phyloP scores from a whole-genome alignment of 2,113 vertebrate genomes.

The Rynchops niger region DNA sequence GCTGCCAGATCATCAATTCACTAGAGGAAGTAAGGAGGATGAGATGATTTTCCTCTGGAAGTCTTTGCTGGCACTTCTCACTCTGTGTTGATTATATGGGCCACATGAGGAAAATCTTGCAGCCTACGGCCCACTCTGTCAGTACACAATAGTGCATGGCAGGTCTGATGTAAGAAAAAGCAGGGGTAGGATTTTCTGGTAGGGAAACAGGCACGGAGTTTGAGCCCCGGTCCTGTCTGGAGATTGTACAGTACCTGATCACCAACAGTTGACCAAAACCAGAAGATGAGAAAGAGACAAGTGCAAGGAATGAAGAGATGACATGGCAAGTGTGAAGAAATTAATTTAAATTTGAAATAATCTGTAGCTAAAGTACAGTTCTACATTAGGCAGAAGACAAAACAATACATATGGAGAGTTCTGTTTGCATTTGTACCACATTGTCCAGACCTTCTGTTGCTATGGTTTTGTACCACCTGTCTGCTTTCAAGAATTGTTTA shows the following conservation, averaged over 20 bases:
- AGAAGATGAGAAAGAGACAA: not conserved
- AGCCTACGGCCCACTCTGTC: not conserved
- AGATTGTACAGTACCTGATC: not conserved
- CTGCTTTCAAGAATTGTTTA: slow-evolving; percentile 61
- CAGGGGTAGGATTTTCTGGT: not conserved
- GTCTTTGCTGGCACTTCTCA: not conserved
- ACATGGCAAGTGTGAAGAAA: not conserved
- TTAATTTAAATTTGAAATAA: slow-evolving; percentile 18
- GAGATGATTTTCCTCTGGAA: slow-evolving; percentile 14
- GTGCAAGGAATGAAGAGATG: not conserved
- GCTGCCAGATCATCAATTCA: slow-evolving; percentile 15
- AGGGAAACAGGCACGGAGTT: not conserved
- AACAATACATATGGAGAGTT: slow-evolving; percentile 50
- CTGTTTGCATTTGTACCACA: slow-evolving; percentile 25
- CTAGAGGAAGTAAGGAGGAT: not conserved
- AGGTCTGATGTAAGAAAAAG: not conserved
- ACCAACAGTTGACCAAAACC: not conserved
- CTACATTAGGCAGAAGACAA: slow-evolving; percentile 38
- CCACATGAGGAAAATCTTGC: not conserved
- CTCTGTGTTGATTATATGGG: not conserved
- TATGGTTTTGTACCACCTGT: slow-evolving; percentile 66
- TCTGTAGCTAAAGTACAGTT: not conserved
- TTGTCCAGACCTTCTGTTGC: slow-evolving; percentile 61
- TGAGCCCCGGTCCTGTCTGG: not conserved
- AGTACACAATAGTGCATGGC: not conserved